Evolutionary conservation across 2,888 invertebrate genomes (phyloP).

Genomic region (Agrilus mali): DNA sequence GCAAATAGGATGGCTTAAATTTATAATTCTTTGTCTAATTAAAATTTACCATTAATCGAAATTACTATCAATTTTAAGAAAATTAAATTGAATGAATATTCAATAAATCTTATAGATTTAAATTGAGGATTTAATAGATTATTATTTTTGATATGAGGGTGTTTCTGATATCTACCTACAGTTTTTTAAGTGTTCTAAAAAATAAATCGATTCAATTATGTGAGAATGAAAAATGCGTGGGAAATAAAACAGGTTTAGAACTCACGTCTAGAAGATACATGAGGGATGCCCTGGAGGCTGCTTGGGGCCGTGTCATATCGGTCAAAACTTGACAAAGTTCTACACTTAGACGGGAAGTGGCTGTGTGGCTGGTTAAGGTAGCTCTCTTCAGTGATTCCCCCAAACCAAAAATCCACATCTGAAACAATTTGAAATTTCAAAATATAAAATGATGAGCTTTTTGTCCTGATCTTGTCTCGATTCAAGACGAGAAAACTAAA

Average conservation of each 20-base stretch:
- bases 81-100: too few relatives aligned
- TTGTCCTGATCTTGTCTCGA: too few relatives aligned
- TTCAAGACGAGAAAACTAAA: too few relatives aligned
- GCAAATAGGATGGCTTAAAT: too few relatives aligned
- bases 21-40: too few relatives aligned
- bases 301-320: constrained; percentile 43
- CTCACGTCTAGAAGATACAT: constrained; percentile 50
- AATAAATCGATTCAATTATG: background rate
- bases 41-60: too few relatives aligned
- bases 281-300: constrained; percentile 40
- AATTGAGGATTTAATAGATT: too few relatives aligned
- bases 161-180: too few relatives aligned
- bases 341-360: constrained; percentile 36
- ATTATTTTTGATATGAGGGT: too few relatives aligned
- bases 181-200: background rate
- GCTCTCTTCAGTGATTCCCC: constrained; percentile 43
- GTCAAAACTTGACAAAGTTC: constrained; percentile 40
- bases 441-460: too few relatives aligned
- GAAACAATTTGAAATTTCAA: constrained; percentile 19
- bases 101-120: too few relatives aligned
- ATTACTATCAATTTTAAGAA: too few relatives aligned
- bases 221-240: background rate
- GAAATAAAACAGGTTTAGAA: constrained; percentile 15
- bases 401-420: constrained; percentile 51
- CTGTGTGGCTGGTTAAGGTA: constrained; percentile 32